Evolutionary conservation across 2,888 invertebrate genomes (phyloP).

Genomic region (Lycia hirtaria): DNA sequence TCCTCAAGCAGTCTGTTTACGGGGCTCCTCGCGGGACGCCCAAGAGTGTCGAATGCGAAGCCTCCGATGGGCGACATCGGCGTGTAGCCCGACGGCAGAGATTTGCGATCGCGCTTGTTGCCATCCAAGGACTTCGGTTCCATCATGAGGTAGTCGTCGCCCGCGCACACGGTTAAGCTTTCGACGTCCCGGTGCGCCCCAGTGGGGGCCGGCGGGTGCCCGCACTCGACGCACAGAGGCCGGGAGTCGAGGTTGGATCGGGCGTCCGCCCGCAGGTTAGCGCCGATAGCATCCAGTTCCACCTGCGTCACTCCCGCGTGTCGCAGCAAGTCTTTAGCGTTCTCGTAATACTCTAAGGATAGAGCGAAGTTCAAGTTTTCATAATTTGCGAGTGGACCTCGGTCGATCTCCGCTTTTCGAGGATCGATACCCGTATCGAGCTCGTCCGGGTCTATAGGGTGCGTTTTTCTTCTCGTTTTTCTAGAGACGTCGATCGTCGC

Average conservation of each 20-base stretch:
- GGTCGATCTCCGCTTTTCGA: constrained; percentile 60
- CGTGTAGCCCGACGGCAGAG: constrained; percentile 85
- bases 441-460: constrained; percentile 47
- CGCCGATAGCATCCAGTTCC: constrained; percentile 77
- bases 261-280: constrained; percentile 61
- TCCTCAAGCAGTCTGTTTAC: constrained; percentile 73
- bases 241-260: constrained; percentile 35
- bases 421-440: constrained; percentile 41
- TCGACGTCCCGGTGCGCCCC: constrained; percentile 7
- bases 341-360: constrained; percentile 91
- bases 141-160: constrained; percentile 89
- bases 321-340: constrained; percentile 88
- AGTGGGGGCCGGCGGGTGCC: constrained; percentile 72
- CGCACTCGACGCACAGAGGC: constrained; percentile 86
- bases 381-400: constrained; percentile 86
- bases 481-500: constrained; percentile 89
- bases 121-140: constrained; percentile 81
- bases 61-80: constrained; percentile 89
- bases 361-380: constrained; percentile 92
- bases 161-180: constrained; percentile 17
- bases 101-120: constrained; percentile 53
- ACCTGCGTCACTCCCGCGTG: constrained; percentile 84
- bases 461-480: constrained; percentile 83
- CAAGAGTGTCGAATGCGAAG: constrained; percentile 70
- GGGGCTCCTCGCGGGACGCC: constrained; percentile 63